These are phyloP conservation scores for Lagopus muta DNA, from an alignment of 2,113 vertebrate species.

Conservation along the genomic window DNA sequence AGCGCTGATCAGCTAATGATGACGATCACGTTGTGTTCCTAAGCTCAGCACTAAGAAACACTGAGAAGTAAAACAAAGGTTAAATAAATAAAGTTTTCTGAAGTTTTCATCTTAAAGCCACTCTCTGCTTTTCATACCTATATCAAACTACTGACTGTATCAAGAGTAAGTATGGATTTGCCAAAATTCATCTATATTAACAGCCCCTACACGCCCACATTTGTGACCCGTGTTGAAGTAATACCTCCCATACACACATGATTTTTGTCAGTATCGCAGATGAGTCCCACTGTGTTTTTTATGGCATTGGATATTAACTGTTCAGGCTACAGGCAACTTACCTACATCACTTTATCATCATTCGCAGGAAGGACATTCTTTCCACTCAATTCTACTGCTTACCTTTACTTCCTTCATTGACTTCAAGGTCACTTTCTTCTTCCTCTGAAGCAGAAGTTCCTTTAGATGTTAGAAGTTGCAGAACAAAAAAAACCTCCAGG, in stretches of 20 bases:
- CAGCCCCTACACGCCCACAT: neutral
- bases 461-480: conserved; percentile 92
- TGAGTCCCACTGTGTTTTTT: neutral
- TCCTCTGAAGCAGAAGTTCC: conserved; percentile 70
- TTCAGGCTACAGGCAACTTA: neutral
- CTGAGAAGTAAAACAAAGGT: neutral
- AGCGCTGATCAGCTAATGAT: neutral
- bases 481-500: conserved; percentile 95
- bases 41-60: neutral
- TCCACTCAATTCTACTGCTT: neutral
- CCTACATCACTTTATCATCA: neutral
- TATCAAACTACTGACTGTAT: neutral
- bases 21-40: neutral
- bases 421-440: conserved; percentile 66
- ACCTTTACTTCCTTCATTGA: conserved; percentile 62
- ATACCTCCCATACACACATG: neutral
- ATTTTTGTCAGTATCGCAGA: neutral
- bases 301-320: neutral
- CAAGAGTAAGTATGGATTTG: neutral
- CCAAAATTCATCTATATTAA: neutral
- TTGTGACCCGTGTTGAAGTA: neutral
- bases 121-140: neutral
- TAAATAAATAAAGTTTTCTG: neutral
- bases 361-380: neutral
- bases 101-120: neutral